phyloP scores from a whole-genome alignment of 2,797 vertebrate genomes.

The Coreius guichenoti region DNA sequence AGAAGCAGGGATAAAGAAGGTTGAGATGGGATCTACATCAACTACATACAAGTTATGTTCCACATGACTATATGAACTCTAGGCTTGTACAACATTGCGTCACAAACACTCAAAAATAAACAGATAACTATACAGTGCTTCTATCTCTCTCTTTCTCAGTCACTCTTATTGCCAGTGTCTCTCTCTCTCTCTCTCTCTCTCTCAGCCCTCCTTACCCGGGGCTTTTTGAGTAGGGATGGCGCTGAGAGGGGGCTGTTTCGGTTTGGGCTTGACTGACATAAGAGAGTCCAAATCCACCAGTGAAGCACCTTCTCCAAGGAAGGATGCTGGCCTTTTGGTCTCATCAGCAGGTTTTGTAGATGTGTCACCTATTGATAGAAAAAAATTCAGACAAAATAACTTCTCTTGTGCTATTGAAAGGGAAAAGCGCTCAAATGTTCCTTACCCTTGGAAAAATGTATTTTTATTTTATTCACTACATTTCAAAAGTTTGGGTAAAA shows the following conservation, averaged over 20 bases:
- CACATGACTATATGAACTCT: constrained; percentile 56
- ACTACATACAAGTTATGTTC: constrained; percentile 50
- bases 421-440: background rate
- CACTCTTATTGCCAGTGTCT: constrained; percentile 38
- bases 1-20: constrained; percentile 24
- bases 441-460: background rate
- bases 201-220: constrained; percentile 73
- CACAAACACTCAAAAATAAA: constrained; percentile 61
- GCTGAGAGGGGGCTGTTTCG: constrained; percentile 59
- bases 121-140: constrained; percentile 38
- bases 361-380: constrained; percentile 74
- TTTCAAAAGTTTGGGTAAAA: background rate
- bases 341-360: constrained; percentile 72
- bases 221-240: constrained; percentile 56
- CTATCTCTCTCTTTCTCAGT: constrained; percentile 34
- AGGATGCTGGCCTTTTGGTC: constrained; percentile 83
- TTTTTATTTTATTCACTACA: background rate
- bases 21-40: constrained; percentile 43
- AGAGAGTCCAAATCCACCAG: constrained; percentile 90
- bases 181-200: constrained; percentile 4
- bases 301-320: constrained; percentile 87
- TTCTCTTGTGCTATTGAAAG: background rate
- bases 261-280: constrained; percentile 80
- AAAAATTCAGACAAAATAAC: background rate
- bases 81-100: constrained; percentile 50